A percentile compares a stretch with the other conserved stretches of the same genome.
Evolutionary conservation across 2,797 vertebrate genomes (phyloP).

Genomic region (Phoxinus dragarum): DNA sequence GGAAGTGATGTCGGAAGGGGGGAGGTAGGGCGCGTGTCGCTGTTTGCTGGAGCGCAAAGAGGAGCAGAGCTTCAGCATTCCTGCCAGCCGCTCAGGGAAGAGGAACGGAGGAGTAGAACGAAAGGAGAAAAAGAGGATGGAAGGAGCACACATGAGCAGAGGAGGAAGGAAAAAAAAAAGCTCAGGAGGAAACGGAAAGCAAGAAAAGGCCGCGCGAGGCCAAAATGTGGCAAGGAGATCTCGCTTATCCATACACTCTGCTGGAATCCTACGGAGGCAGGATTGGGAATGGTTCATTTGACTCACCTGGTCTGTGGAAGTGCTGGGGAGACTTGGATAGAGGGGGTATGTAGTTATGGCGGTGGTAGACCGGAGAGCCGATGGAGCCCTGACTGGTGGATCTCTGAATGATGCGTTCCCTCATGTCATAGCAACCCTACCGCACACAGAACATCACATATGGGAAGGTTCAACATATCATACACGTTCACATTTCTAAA

Average conservation of each 20-base stretch:
- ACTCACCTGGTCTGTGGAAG: conserved; percentile 96
- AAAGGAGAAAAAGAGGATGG: conserved; percentile 66
- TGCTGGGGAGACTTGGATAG: conserved; percentile 95
- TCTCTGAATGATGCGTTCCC: conserved; percentile 93
- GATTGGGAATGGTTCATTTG: background rate
- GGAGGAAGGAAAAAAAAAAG: conserved; percentile 65
- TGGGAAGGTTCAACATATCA: background rate
- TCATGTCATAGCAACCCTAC: conserved; percentile 89
- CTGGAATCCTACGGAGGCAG: background rate
- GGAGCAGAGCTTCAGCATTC: conserved; percentile 92
- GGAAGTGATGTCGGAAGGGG: conserved; percentile 99
- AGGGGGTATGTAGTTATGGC: conserved; percentile 95
- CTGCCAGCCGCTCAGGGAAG: conserved; percentile 90
- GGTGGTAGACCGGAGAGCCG: conserved; percentile 94
- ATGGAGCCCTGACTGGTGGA: conserved; percentile 99
- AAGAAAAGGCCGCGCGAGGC: conserved; percentile 69
- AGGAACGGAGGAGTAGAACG: conserved; percentile 72
- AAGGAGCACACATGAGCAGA: conserved; percentile 66
- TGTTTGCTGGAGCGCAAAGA: conserved; percentile 91
- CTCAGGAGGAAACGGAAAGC: conserved; percentile 55
- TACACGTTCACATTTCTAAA: background rate
- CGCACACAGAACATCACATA: conserved; percentile 43
- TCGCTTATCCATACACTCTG: background rate
- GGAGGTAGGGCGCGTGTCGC: conserved; percentile 96
- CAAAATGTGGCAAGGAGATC: background rate